Percentiles rank a stretch among this genome's conserved stretches.
These are phyloP conservation scores for Chaetodon trifascialis DNA, from an alignment of 2,113 vertebrate species.

Conservation along the genomic window DNA sequence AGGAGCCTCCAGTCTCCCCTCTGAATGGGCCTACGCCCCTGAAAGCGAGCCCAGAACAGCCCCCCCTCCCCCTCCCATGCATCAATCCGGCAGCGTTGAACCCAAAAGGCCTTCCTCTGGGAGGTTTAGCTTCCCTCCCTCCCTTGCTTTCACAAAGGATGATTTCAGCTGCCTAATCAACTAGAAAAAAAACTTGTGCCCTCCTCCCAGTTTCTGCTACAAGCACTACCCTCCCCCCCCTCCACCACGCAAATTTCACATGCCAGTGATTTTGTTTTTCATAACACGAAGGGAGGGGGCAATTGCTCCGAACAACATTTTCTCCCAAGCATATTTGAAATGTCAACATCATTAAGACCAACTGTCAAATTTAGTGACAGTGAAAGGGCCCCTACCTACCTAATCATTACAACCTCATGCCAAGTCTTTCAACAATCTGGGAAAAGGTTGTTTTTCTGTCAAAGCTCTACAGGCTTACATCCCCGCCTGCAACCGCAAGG, in stretches of 20 bases:
- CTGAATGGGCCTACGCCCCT: constrained; percentile 66
- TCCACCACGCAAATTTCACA: constrained; percentile 68
- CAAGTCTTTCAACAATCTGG: constrained; percentile 15
- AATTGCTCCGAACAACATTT: constrained; percentile 64
- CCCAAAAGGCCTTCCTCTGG: constrained; percentile 71
- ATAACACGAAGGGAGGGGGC: constrained; percentile 54
- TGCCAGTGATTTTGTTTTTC: constrained; percentile 73
- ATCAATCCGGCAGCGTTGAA: constrained; percentile 66
- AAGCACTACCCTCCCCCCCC: constrained; percentile 17
- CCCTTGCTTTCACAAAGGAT: constrained; percentile 70
- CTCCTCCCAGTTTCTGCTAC: constrained; percentile 58
- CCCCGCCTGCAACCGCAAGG: constrained; percentile 1
- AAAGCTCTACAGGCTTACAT: constrained; percentile 25
- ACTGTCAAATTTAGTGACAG: constrained; percentile 65
- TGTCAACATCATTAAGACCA: constrained; percentile 78
- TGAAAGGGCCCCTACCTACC: constrained; percentile 45
- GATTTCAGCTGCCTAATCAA: constrained; percentile 79
- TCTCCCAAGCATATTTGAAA: constrained; percentile 77
- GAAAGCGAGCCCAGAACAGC: constrained; percentile 71
- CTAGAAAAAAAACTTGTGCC: constrained; percentile 68
- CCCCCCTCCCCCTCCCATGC: neutral
- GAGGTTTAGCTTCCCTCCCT: constrained; percentile 59
- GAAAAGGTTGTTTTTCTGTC: constrained; percentile 52
- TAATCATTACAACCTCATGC: constrained; percentile 56
- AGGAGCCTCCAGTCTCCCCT: constrained; percentile 66